A percentile compares a stretch with the other conserved stretches of the same genome.
These are phyloP conservation scores for Carettochelys insculpta DNA, from an alignment of 2,113 vertebrate genomes.

Conservation along the genomic window DNA sequence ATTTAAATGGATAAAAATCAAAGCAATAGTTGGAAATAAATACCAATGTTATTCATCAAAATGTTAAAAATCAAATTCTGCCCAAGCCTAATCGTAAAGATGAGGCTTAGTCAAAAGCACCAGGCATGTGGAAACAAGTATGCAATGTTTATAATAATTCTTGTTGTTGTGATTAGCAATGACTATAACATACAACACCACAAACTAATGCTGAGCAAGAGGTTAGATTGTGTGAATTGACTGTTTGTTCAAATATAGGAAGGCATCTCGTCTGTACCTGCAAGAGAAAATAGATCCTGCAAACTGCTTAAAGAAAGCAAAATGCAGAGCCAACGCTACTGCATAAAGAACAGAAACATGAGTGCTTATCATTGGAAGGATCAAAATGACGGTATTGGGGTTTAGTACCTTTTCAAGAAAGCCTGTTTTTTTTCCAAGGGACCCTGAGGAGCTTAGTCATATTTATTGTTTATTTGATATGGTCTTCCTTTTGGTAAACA, in stretches of 20 bases:
- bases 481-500: neutral
- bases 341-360: neutral
- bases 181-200: neutral
- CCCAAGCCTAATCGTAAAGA: neutral
- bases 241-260: neutral
- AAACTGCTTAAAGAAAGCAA: neutral
- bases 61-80: neutral
- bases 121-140: neutral
- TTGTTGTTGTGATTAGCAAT: neutral
- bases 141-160: fast-evolving
- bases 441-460: neutral
- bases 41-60: neutral
- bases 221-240: neutral
- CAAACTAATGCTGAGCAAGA: neutral
- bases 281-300: neutral
- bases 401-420: neutral
- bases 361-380: neutral
- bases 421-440: fast-evolving
- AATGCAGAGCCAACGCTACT: neutral
- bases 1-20: neutral
- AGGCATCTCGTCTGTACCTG: neutral
- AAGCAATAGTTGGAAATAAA: neutral
- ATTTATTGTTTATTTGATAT: neutral
- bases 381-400: neutral
- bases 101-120: neutral